phyloP scores from a whole-genome alignment of 2,113 vertebrate species.

The Rallus limicola region DNA sequence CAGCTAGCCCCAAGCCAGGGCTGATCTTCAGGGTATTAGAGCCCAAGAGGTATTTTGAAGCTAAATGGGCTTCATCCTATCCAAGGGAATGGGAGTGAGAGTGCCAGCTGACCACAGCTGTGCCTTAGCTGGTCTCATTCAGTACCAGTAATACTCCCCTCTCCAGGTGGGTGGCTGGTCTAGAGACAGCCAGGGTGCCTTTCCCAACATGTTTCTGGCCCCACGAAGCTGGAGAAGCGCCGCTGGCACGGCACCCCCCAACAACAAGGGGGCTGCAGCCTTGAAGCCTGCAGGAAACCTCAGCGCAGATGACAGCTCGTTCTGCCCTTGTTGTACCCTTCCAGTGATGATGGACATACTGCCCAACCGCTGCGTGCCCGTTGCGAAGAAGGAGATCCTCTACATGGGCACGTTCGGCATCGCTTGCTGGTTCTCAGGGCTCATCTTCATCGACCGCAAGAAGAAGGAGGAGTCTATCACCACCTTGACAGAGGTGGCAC shows the following conservation, averaged over 20 bases:
- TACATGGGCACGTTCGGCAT: constrained; percentile 77
- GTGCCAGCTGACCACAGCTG: background rate
- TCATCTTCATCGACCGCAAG: constrained; percentile 79
- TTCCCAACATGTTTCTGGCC: background rate
- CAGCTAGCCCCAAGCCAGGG: background rate
- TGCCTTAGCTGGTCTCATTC: background rate
- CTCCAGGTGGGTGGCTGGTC: background rate
- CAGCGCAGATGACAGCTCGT: background rate
- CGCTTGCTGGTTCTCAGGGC: constrained; percentile 76
- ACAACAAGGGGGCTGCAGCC: background rate
- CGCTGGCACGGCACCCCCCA: background rate
- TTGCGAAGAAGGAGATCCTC: constrained; percentile 79
- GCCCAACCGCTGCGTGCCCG: constrained; percentile 70
- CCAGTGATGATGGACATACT: constrained; percentile 74
- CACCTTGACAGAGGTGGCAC: constrained; percentile 74
- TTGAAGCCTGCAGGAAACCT: background rate
- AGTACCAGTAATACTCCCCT: background rate
- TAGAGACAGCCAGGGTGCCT: background rate
- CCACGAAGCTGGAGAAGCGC: background rate
- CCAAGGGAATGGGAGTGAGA: background rate
- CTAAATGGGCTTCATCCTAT: background rate
- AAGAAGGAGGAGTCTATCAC: constrained; percentile 73
- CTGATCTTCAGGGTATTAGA: background rate
- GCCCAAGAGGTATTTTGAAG: background rate
- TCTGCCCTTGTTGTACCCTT: background rate